phyloP scores from a whole-genome alignment of 2,888 invertebrate genomes.

The Hypena proboscidalis region DNA sequence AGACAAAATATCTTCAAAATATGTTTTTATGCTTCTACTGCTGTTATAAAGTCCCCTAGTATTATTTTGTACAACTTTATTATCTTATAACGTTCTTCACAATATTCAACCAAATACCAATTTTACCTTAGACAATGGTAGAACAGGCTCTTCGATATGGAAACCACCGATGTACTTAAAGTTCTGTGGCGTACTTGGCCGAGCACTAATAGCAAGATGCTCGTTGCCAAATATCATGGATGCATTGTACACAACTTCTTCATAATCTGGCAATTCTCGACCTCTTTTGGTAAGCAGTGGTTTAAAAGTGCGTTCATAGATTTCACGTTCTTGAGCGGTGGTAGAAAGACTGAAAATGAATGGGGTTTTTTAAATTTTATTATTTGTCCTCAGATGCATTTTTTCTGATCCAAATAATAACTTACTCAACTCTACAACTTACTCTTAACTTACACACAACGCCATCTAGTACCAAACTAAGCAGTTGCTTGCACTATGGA shows the following conservation, averaged over 20 bases:
- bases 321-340: slow-evolving; percentile 20
- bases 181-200: slow-evolving; percentile 33
- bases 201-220: slow-evolving; percentile 19
- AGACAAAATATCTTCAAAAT: too few species aligned
- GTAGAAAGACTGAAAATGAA: slow-evolving; percentile 27
- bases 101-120: background rate
- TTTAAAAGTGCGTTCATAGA: slow-evolving; percentile 45
- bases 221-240: slow-evolving; percentile 44
- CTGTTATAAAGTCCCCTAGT: too few species aligned
- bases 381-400: background rate
- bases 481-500: too few species aligned
- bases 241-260: slow-evolving; percentile 39
- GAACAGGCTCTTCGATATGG: slow-evolving; percentile 41
- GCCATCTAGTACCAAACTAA: too few species aligned
- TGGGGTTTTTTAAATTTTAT: background rate
- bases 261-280: slow-evolving; percentile 33
- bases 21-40: too few species aligned
- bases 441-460: too few species aligned
- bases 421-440: too few species aligned
- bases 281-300: slow-evolving; percentile 32
- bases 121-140: slow-evolving; percentile 58
- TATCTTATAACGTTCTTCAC: too few species aligned
- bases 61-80: too few species aligned
- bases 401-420: too few species aligned
- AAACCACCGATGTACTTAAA: slow-evolving; percentile 34